These are phyloP conservation scores for Lepidothrix coronata DNA, from an alignment of 2,113 vertebrate species.

Conservation along the genomic window DNA sequence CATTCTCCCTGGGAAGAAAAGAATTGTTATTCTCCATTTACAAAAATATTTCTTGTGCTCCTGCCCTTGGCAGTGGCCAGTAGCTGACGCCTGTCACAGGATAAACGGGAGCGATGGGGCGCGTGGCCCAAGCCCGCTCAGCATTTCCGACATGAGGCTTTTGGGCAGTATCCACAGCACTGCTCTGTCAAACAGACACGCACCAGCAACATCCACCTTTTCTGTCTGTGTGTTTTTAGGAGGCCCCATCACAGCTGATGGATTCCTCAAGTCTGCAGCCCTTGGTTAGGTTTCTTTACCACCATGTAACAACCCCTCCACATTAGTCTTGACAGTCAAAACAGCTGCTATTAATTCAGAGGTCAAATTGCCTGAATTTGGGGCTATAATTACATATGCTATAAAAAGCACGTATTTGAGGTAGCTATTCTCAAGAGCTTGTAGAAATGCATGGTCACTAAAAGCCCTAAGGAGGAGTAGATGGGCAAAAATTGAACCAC, in stretches of 20 bases:
- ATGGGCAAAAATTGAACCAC: not conserved
- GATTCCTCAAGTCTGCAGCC: fast-evolving
- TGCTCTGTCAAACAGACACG: fast-evolving
- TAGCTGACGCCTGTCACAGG: not conserved
- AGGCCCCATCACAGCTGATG: fast-evolving
- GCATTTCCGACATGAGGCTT: fast-evolving
- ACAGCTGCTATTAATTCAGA: not conserved
- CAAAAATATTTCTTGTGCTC: constrained; percentile 42
- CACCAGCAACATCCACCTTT: fast-evolving
- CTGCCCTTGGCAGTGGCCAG: not conserved
- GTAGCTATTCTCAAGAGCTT: not conserved
- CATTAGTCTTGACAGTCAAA: not conserved
- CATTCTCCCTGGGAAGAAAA: constrained; percentile 31
- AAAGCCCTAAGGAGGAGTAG: not conserved
- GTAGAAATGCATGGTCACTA: not conserved
- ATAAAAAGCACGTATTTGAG: not conserved
- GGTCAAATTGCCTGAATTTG: not conserved
- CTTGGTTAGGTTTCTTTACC: not conserved
- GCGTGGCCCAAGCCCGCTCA: fast-evolving
- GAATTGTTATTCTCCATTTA: constrained; percentile 23
- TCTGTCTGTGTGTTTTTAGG: not conserved
- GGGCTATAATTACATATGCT: not conserved
- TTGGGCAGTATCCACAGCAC: fast-evolving
- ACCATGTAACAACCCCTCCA: not conserved
- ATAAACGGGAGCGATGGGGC: not conserved